Evolutionary conservation across 1,140 invertebrate genomes (phyloP), one percentile per base, ranked within the genome.

Genomic region (Anastrepha obliqua): DNA sequence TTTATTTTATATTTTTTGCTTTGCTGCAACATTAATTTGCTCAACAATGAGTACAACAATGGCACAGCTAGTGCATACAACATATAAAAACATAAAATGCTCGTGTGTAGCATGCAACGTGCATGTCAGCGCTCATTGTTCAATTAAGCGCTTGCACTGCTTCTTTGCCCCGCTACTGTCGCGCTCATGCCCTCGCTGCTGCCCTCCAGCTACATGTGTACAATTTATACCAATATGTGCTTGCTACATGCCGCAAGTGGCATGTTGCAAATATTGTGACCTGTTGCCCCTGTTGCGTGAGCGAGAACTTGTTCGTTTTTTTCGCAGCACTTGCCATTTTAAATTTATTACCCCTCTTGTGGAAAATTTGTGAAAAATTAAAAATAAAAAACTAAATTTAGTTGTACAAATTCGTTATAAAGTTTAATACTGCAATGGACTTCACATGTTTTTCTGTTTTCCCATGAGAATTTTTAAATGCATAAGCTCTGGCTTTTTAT

Each of bases 111-210:
- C 65, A 67, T 67, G 65, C 65, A 67, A 42, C 65, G 65, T 67
- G 65, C 65, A 67, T 67, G 65, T 67, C 65, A 42, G 65, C 7
- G 65, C 11, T 67, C 65, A 67, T 67, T 67, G 65, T 67, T 67
- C 65, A 67, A 67, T 67, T 67, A 67, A 20, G 29, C 9, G 7
- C 9, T 39, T 13, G 29, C 29, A 29, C 29, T 29, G 29, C 29
- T 29, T 29, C 29, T 29, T 29, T 29, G 29, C 29, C 29, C 29
- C 29, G 29, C 29, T 29, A 29, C 29, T 29, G 29, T 29, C 29
- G 29, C 29, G 29, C 29, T 3, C 39, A 42, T 9, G 20, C 20
- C 65, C 29, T 0, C 29, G 2, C 65, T 29, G 5, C 8, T 42
- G 9, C 8, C 39, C 62, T 2, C n/a, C 55, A 13, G 55, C 55